Evolutionary conservation across 2,113 vertebrate species (phyloP).

Genomic region (Bungarus multicinctus): DNA sequence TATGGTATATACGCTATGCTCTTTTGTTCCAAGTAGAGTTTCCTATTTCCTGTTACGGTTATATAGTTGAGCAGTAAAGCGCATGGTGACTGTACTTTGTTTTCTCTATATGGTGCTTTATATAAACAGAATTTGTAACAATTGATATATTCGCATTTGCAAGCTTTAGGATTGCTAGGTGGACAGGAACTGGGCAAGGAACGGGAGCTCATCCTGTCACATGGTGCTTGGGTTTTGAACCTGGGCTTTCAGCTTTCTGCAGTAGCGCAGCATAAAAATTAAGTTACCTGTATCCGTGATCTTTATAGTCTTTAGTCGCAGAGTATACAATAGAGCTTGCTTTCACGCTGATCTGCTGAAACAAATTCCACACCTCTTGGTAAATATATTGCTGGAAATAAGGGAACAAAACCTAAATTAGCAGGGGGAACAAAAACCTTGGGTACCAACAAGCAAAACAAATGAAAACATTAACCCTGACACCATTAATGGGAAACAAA

Average conservation of each 20-base stretch:
- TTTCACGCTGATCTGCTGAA: slow-evolving; percentile 97
- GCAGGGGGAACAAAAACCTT: not conserved
- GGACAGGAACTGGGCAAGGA: too few relatives aligned
- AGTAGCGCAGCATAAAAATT: not conserved
- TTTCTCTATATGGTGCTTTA: too few relatives aligned
- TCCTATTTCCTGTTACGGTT: too few relatives aligned
- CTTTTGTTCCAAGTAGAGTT: too few relatives aligned
- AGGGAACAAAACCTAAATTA: not conserved
- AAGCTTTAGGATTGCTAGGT: not conserved
- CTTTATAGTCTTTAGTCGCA: slow-evolving; percentile 89
- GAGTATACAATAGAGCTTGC: slow-evolving; percentile 96
- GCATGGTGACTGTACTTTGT: too few relatives aligned
- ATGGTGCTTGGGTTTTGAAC: not conserved
- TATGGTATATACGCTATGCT: too few relatives aligned
- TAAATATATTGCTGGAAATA: slow-evolving; percentile 92
- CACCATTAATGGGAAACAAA: not conserved
- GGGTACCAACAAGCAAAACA: not conserved
- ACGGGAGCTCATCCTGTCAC: not conserved
- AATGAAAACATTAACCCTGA: not conserved
- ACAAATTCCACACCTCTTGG: slow-evolving; percentile 97
- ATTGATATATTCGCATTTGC: not conserved
- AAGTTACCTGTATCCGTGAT: slow-evolving; percentile 92
- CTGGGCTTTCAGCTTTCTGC: too few relatives aligned
- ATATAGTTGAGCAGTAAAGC: too few relatives aligned
- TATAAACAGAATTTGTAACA: too few relatives aligned